Evolutionary conservation across 1,140 invertebrate species (phyloP), one percentile per base, ranked within the genome.

Genomic region (Fopius arisanus): DNA sequence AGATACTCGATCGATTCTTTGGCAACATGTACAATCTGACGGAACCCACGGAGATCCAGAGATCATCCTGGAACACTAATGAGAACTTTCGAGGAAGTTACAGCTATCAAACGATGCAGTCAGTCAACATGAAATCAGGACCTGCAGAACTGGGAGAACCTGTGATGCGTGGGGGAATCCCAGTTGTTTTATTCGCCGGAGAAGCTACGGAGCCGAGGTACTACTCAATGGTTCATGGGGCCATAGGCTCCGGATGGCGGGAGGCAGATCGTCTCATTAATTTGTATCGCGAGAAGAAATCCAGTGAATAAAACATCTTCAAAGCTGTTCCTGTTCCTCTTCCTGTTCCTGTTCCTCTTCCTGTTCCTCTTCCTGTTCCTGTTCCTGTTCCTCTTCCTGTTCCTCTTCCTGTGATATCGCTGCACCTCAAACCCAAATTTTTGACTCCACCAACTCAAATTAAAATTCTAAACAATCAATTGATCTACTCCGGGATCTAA

Each of bases 191-290:
- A 71, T 94, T 95, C 79, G 93, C 91, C 14, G 93, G 93, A 0
- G 93, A 94, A 85, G 92, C 92, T 0, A 92, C 93, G 0, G 91
- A 92, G 74, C 83, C 90, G 29, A 87, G 90, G 76, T 91, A 89
- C 80, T 95, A 92, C 81, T 93, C 92, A 6, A 94, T 94, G 0
- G 94, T 94, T 3, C 95, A 96, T 83, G 95, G 95, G 6, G 96
- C 95, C 0, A 86, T 96, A 3, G 92, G 94, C 84, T 90, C 91
- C 31, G 95, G 94, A 0, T 93, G 92, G 85, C 88, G 94, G 71
- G 95, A 96, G 85, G 94, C 94, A 16, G 89, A 94, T 48, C 88
- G 91, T 81, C 72, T 89, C 16, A 83, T 88, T 51, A 80, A 84
- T 66, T 62, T 80, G 88, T 72, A 79, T 82, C 31, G 70, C 74